Evolutionary conservation across 53 echinoderm and acorn worm genomes (phyloP).

Genomic region (Patiria pectinifera): DNA sequence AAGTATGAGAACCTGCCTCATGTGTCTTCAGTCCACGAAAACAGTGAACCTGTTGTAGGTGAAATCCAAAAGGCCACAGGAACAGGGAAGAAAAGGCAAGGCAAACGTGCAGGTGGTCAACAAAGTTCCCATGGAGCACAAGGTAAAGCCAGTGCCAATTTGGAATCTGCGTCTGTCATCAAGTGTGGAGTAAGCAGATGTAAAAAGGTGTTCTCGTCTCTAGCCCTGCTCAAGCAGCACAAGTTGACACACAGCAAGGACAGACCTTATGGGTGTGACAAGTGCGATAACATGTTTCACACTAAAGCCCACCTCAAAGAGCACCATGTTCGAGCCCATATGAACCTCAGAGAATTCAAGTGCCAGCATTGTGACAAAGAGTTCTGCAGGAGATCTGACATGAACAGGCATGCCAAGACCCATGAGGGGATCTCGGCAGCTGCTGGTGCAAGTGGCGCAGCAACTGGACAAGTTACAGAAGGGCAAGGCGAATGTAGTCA

Average conservation of each 20-base stretch:
- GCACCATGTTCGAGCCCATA: neutral
- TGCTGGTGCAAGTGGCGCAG: too few relatives aligned
- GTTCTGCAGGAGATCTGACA: neutral
- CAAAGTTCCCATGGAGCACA: too few relatives aligned
- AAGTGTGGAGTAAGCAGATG: neutral
- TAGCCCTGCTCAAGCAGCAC: neutral
- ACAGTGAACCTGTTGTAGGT: too few relatives aligned
- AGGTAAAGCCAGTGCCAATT: too few relatives aligned
- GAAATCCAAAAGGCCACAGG: too few relatives aligned
- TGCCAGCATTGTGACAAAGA: neutral
- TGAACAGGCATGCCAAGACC: neutral
- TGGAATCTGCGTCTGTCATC: too few relatives aligned
- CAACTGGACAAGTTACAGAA: neutral
- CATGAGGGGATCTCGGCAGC: too few relatives aligned
- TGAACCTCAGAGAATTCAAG: neutral
- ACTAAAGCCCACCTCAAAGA: neutral
- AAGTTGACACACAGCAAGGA: neutral
- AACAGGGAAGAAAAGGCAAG: too few relatives aligned
- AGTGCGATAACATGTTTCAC: neutral
- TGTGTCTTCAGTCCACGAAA: neutral
- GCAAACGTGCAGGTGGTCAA: too few relatives aligned
- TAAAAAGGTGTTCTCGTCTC: neutral
- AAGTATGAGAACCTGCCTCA: neutral
- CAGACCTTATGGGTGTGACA: neutral
- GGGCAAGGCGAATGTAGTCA: too few relatives aligned